Percentiles rank a stretch among this genome's conserved stretches.
Conservation (phyloP, 2,797 vertebrate species). For the Microhierax caerulescens region DNA sequence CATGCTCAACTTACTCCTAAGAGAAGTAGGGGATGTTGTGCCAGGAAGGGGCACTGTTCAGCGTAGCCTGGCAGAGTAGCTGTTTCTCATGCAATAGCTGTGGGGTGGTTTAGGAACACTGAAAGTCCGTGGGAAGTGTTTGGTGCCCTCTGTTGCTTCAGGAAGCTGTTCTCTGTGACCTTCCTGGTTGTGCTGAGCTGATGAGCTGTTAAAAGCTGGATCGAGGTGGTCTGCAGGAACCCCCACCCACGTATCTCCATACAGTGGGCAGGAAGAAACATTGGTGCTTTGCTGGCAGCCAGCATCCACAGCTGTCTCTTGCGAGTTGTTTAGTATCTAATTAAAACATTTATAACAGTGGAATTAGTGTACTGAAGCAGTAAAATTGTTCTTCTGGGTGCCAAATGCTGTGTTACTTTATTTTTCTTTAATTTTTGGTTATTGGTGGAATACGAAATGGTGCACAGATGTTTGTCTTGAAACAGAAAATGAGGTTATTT, state of each 20-base stretch:
- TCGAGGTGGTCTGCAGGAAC: fast-evolving
- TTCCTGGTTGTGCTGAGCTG: neutral
- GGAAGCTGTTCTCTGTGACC: fast-evolving
- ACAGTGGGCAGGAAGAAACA: neutral
- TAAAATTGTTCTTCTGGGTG: neutral
- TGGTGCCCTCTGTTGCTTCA: fast-evolving
- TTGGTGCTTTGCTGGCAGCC: neutral
- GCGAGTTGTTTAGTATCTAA: neutral
- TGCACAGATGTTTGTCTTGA: neutral
- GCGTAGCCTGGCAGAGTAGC: fast-evolving
- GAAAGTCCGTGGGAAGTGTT: neutral
- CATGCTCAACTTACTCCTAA: fast-evolving
- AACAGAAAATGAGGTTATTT: neutral
- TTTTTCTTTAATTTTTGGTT: neutral
- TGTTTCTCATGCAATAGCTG: neutral
- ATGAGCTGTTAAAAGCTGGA: neutral
- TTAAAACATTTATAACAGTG: slow-evolving; percentile 2
- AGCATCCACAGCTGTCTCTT: fast-evolving
- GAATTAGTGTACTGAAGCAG: neutral
- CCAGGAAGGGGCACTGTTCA: fast-evolving
- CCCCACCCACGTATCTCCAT: fast-evolving
- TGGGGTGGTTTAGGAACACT: neutral
- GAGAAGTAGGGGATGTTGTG: neutral
- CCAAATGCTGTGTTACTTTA: neutral
- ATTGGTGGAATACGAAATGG: neutral